A percentile compares a stretch with the other conserved stretches of the same genome.
These are phyloP conservation scores for Ichneumon xanthorius DNA, from an alignment of 2,888 invertebrate species.

Conservation along the genomic window DNA sequence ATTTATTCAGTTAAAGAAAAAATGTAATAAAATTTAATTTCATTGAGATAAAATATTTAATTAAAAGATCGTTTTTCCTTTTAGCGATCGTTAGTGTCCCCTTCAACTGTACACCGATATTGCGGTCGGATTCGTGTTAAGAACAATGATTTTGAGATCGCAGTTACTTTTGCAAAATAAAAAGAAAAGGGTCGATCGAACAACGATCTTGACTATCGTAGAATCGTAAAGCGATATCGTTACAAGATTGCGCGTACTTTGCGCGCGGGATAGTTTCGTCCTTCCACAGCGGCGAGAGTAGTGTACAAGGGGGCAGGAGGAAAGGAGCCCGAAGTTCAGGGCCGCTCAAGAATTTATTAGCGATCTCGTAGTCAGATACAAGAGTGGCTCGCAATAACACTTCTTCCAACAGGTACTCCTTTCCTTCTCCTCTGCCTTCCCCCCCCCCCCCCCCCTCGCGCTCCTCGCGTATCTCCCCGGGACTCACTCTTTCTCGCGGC, in stretches of 20 bases:
- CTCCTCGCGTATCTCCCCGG: conserved; percentile 18
- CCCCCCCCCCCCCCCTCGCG: conserved; percentile 4
- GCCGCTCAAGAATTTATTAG: conserved; percentile 80
- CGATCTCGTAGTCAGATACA: conserved; percentile 81
- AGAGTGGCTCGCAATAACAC: conserved; percentile 80
- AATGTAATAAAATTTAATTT: no score
- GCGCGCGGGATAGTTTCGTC: conserved; percentile 53
- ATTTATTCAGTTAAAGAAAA: no score
- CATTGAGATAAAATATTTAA: no score
- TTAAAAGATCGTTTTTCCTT: no score
- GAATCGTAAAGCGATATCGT: conserved; percentile 35
- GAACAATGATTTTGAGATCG: background rate
- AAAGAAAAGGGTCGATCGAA: conserved; percentile 18
- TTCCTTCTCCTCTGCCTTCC: conserved; percentile 52
- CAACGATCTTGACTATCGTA: conserved; percentile 24
- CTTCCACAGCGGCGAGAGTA: conserved; percentile 8
- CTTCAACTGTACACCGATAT: no score
- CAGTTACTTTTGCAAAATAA: background rate
- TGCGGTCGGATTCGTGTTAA: no score
- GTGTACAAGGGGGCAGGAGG: conserved; percentile 53
- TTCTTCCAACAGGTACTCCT: conserved; percentile 80
- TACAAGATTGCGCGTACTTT: conserved; percentile 15
- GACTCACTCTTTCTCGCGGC: conserved; percentile 58
- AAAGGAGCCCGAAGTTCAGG: conserved; percentile 72
- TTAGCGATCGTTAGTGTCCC: no score